Percentiles rank a stretch among this genome's conserved stretches.
Conservation (phyloP, 2,113 vertebrate species). For the Zeus faber region DNA sequence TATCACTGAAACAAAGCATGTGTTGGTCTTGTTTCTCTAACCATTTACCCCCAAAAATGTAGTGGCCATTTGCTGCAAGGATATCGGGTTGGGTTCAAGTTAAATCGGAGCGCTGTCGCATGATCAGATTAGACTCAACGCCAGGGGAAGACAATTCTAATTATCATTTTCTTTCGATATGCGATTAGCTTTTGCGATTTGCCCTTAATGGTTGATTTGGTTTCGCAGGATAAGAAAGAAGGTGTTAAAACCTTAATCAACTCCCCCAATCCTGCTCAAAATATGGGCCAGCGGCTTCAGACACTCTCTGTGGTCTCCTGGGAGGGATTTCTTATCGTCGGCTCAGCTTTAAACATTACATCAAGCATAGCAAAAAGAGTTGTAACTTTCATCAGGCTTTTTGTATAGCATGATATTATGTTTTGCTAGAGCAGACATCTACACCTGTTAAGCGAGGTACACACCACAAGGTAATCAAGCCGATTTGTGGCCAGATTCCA, state of each 20-base stretch:
- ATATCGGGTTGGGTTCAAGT: conserved; percentile 7
- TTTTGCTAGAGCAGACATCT: too few relatives aligned
- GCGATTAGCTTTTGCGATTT: conserved; percentile 49
- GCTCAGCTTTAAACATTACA: background rate
- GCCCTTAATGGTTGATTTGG: conserved; percentile 31
- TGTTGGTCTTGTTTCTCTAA: background rate
- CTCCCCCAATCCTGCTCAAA: too few relatives aligned
- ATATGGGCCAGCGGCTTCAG: too few relatives aligned
- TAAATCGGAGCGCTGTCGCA: conserved; percentile 15
- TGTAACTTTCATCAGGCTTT: too few relatives aligned
- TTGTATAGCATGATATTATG: too few relatives aligned
- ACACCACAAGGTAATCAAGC: too few relatives aligned
- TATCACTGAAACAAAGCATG: too few relatives aligned
- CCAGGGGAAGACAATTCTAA: conserved; percentile 39
- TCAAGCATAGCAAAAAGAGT: too few relatives aligned
- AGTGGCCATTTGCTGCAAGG: conserved; percentile 10
- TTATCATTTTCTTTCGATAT: conserved; percentile 54
- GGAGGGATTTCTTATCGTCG: conserved; percentile 9
- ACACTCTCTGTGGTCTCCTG: too few relatives aligned
- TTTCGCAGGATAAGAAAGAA: conserved; percentile 4
- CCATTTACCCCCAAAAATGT: too few relatives aligned
- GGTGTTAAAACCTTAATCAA: conserved; percentile 26
- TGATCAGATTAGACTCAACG: conserved; percentile 43
- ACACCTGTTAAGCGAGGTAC: too few relatives aligned
- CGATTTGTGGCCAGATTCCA: too few relatives aligned